These are phyloP conservation scores for Gulo gulo DNA, from an alignment of 2,113 vertebrate genomes.

Conservation along the genomic window DNA sequence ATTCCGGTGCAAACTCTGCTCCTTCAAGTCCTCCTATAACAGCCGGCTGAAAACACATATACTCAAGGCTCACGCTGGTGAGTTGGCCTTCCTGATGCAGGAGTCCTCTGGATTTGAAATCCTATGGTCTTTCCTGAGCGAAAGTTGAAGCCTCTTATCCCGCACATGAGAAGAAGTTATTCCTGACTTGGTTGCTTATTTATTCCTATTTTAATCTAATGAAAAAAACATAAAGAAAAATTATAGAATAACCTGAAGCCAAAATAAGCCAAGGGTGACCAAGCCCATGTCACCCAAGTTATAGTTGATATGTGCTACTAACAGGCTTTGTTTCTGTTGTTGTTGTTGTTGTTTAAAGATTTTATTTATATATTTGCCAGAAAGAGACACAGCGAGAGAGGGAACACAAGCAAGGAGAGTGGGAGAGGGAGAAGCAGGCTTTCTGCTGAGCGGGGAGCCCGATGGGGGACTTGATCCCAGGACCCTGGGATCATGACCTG, in stretches of 20 bases:
- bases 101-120: not conserved
- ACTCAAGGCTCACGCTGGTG: conserved; percentile 96
- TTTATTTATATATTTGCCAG: no score
- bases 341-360: not conserved
- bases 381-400: no score
- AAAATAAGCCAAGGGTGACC: not conserved
- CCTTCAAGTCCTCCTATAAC: conserved; percentile 98
- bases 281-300: not conserved
- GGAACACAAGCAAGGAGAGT: no score
- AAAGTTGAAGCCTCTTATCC: not conserved
- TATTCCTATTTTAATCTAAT: not conserved
- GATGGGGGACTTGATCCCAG: no score
- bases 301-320: not conserved
- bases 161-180: not conserved
- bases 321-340: not conserved
- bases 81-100: conserved; percentile 62
- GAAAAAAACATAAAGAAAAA: not conserved
- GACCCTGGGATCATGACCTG: no score
- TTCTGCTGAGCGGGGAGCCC: no score
- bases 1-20: conserved; percentile 98
- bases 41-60: conserved; percentile 98
- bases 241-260: not conserved
- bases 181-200: not conserved
- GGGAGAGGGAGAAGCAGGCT: no score
- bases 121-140: not conserved